Evolutionary conservation across 2,888 invertebrate species (phyloP).

Genomic region (Diarsia brunnea): DNA sequence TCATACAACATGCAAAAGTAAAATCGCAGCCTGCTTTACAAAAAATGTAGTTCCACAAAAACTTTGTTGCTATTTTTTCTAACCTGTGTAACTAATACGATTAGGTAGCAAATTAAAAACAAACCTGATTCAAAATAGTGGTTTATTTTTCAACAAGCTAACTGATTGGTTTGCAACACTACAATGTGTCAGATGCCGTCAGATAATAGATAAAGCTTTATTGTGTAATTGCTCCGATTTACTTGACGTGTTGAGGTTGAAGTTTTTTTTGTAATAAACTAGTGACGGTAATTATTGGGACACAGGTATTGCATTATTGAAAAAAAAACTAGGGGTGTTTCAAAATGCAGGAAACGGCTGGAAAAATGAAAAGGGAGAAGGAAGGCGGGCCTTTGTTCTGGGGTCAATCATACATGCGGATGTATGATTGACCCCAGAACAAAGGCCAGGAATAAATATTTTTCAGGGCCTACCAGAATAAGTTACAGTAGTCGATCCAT

Average conservation of each 20-base stretch:
- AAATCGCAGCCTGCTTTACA: background rate
- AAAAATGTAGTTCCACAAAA: background rate
- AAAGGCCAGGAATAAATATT: no score
- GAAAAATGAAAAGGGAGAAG: background rate
- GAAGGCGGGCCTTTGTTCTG: background rate
- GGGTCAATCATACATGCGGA: no score
- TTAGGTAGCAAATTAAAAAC: slow-evolving; percentile 1
- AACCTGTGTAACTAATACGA: background rate
- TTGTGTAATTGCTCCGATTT: slow-evolving; percentile 45
- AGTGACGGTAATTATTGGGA: background rate
- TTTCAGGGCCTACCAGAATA: no score
- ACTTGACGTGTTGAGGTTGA: slow-evolving; percentile 4
- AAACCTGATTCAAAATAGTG: background rate
- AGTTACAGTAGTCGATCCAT: no score
- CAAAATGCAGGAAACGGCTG: background rate
- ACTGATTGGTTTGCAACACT: slow-evolving; percentile 12
- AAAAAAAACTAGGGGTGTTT: background rate
- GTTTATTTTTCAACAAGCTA: slow-evolving; percentile 14
- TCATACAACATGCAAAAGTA: background rate
- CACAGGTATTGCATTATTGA: background rate
- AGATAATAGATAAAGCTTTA: slow-evolving; percentile 18
- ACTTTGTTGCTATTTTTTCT: background rate
- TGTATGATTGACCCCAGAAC: no score
- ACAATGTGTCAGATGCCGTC: slow-evolving; percentile 16
- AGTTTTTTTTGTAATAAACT: background rate